Evolutionary conservation across 1,140 invertebrate species (phyloP).

Genomic region (Diorhabda carinulata): DNA sequence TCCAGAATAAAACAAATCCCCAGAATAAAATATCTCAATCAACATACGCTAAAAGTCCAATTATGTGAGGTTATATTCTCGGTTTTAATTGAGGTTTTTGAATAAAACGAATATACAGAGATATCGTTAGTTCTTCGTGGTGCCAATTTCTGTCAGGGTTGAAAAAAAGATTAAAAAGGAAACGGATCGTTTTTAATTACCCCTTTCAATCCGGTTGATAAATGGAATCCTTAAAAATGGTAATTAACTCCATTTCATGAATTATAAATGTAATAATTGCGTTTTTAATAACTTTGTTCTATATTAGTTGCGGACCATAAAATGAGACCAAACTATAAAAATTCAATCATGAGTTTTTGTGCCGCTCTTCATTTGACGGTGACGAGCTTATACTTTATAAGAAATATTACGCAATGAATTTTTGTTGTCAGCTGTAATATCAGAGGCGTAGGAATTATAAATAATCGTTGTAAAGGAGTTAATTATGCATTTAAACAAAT

Average conservation of each 20-base stretch:
- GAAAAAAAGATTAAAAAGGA: neutral
- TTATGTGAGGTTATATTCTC: neutral
- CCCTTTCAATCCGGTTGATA: neutral
- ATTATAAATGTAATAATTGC: neutral
- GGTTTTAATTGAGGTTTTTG: neutral
- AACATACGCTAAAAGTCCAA: neutral
- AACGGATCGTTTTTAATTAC: neutral
- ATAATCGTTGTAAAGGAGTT: too few species aligned
- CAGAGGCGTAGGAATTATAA: too few species aligned
- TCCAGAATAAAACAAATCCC: neutral
- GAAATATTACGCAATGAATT: too few species aligned
- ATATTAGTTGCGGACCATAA: too few species aligned
- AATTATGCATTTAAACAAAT: too few species aligned
- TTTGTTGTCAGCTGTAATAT: too few species aligned
- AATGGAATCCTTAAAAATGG: conserved; percentile 1
- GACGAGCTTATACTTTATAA: too few species aligned
- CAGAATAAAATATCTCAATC: conserved; percentile 3
- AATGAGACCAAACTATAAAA: too few species aligned
- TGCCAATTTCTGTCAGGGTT: neutral
- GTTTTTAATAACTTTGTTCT: too few species aligned
- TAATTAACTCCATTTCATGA: neutral
- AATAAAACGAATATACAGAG: conserved; percentile 1
- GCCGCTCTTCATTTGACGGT: too few species aligned
- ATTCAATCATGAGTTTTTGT: too few species aligned
- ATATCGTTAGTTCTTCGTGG: neutral